These are phyloP conservation scores for Anthoscopus minutus DNA, from an alignment of 2,113 vertebrate genomes.

Conservation along the genomic window DNA sequence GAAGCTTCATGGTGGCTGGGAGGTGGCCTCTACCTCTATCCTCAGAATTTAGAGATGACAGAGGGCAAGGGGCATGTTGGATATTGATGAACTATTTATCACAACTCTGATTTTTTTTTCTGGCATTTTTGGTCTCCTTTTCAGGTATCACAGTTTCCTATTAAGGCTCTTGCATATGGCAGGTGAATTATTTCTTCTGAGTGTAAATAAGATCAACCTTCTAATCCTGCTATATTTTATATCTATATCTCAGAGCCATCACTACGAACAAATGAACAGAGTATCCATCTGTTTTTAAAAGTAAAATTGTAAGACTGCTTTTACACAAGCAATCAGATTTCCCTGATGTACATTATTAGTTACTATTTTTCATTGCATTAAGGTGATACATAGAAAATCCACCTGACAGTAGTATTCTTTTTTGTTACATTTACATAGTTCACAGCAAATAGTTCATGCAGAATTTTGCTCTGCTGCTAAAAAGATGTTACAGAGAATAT, in stretches of 20 bases:
- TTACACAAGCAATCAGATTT: not conserved
- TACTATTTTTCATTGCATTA: not conserved
- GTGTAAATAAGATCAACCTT: not conserved
- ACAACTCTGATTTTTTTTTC: not conserved
- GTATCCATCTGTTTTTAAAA: not conserved
- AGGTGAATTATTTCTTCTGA: not conserved
- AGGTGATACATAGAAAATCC: not conserved
- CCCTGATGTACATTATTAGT: not conserved
- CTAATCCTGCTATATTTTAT: not conserved
- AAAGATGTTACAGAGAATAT: not conserved
- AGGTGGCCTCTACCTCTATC: not conserved
- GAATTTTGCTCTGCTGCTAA: not conserved
- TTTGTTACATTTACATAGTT: not conserved
- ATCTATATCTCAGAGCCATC: not conserved
- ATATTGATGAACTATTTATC: not conserved
- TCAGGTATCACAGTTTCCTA: not conserved
- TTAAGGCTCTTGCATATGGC: not conserved
- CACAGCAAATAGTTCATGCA: not conserved
- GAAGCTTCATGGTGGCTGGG: not conserved
- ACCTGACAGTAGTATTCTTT: not conserved
- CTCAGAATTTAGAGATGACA: not conserved
- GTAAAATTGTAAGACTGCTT: not conserved
- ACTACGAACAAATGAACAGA: not conserved
- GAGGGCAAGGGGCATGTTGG: accelerated
- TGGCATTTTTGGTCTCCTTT: not conserved